These are phyloP conservation scores for Prionace glauca DNA, from an alignment of 2,797 vertebrate genomes.

Conservation along the genomic window DNA sequence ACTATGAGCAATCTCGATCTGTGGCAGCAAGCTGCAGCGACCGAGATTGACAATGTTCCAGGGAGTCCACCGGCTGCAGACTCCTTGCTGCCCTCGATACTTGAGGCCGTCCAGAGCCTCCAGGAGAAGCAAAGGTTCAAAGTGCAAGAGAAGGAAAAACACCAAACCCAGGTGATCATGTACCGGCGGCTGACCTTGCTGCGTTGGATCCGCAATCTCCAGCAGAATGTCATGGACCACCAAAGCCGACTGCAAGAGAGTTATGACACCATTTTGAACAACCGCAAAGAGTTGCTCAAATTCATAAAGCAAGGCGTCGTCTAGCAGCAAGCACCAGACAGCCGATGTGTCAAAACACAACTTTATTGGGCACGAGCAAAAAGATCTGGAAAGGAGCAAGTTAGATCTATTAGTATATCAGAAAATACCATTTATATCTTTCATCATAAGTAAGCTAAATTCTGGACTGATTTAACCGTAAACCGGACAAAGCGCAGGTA, in stretches of 20 bases:
- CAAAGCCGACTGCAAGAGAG: slow-evolving; percentile 90
- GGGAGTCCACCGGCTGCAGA: slow-evolving; percentile 41
- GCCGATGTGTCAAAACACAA: not conserved
- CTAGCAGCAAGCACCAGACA: not conserved
- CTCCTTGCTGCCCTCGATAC: slow-evolving; percentile 58
- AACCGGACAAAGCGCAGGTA: not conserved
- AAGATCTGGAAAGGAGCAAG: not conserved
- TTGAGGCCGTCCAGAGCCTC: slow-evolving; percentile 76
- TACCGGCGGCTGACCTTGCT: slow-evolving; percentile 88
- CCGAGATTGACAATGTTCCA: not conserved
- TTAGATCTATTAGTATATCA: not conserved
- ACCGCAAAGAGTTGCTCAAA: slow-evolving; percentile 87
- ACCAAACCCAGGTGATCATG: slow-evolving; percentile 90
- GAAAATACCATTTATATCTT: not conserved
- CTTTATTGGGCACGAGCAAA: not conserved
- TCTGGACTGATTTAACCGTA: not conserved
- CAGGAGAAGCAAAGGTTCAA: slow-evolving; percentile 85
- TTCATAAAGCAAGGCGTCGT: slow-evolving; percentile 60
- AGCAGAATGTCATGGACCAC: slow-evolving; percentile 77
- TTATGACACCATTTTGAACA: slow-evolving; percentile 89
- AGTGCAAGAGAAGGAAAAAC: slow-evolving; percentile 89
- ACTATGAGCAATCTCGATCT: slow-evolving; percentile 55
- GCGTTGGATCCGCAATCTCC: slow-evolving; percentile 86
- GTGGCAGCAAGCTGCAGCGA: slow-evolving; percentile 44
- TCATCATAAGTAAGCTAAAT: not conserved